Base-by-base conservation (phyloP, 2,888 invertebrate species). In the Luperina testacea region DNA sequence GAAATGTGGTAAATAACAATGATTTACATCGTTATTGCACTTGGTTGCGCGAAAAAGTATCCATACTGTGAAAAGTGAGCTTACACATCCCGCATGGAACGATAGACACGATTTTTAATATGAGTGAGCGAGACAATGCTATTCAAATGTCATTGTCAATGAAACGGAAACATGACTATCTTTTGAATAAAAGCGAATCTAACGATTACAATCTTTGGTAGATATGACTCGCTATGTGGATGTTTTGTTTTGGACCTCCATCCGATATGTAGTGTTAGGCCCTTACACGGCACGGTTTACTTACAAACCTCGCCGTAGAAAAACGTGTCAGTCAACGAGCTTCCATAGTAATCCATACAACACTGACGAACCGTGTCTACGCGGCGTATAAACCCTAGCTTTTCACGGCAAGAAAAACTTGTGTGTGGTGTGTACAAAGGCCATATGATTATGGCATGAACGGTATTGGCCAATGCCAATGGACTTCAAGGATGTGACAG, bases 401-500 rank as follows among this genome's bases (percentile, higher is more conserved):
- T 57, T 57, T 57, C 57, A 11, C 4, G 11, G 0, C n/a, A 59
- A n/a, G 57, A n/a, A 59, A 59, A 59, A 24, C 20, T 20, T 53
- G 11, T 57, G 11, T 57, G 11, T 38, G 0, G 38, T 38, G 38
- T 38, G 38, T 38, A 38, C 11, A 0, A 57, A 57, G 11, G 57
- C n/a, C 11, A 4, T 57, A 57, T 17, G 9, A 3, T 20, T 74
- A 48, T 48, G 51, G 11, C 17, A 51, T 24, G 17, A 32, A 53
- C 42, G 13, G 42, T 42, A 7, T 61, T 15, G 5, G 24, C n/a
- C n/a, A n/a, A n/a, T n/a, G 20, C 15, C 32, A n/a, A 20, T 32
- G 15, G 17, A 53, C 48, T 24, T 64, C 2, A 73, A n/a, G 20
- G 59, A 71, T 48, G 27, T 27, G 48, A 84, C 67, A 24, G 27